Base-by-base conservation (phyloP, 2,797 vertebrate species). In the Atherinosoma microstoma region DNA sequence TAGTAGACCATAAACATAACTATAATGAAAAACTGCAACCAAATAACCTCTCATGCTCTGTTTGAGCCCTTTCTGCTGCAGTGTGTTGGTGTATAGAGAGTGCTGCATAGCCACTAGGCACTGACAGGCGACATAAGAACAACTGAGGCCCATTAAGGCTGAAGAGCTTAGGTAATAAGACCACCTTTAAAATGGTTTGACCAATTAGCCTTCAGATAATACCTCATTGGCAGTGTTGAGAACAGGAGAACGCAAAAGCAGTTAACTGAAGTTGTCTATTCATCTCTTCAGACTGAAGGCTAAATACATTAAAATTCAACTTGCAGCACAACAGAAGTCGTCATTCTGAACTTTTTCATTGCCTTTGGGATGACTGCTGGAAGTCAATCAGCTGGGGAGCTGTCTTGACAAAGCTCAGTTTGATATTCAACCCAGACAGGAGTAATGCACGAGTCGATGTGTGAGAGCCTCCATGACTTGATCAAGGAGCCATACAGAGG, bases 401-500 rank as follows among this genome's bases (percentile, higher is more conserved):
- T 8, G 57, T 70, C 68, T 70, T 83, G 75, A 76, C 74, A 72
- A 71, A 54, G 74, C 67, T 89, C 75, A 65, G 75, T 80, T 74
- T 77, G 79, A 78, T 78, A 76, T 67, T 73, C 75, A 58, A 42
- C 73, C 70, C 67, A 64, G 64, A 49, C 73, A 79, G 84, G 60
- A 84, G 76, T 67, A 56, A 95, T 94, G 93, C 94, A 95, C n/a
- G 93, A 94, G 63, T 86, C 94, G 83, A 93, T 95, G 84, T 94
- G 94, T 49, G 94, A 94, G 86, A 95, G 94, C 78, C 91, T 95
- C 64, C 94, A 94, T 0, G 94, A 95, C 87, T 96, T 95, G 80
- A 94, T 95, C 86, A 93, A 95, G 80, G 94, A 95, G 85, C 94
- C 93, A 0, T 94, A 94, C 0, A 87, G 95, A 61, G 94, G 94